phyloP scores from a whole-genome alignment of 2,113 vertebrate genomes.

The Dendrocopos noguchii region DNA sequence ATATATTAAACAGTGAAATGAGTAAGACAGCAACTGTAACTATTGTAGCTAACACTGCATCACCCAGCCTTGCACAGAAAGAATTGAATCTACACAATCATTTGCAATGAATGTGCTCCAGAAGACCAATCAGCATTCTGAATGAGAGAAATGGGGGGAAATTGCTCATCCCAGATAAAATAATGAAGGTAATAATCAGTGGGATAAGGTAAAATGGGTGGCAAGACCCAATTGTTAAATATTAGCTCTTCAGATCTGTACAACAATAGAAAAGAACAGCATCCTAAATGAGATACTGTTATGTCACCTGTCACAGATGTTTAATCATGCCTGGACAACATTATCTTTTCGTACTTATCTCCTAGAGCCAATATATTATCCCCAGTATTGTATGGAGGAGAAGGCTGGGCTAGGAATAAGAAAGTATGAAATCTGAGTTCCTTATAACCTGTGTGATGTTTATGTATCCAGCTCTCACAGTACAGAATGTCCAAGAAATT shows the following conservation, averaged over 20 bases:
- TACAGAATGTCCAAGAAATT: not conserved
- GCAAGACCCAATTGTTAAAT: not conserved
- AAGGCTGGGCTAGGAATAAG: not conserved
- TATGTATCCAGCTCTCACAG: not conserved
- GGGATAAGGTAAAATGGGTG: not conserved
- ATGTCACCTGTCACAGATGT: not conserved
- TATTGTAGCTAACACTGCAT: not conserved
- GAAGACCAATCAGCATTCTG: not conserved
- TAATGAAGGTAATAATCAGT: not conserved
- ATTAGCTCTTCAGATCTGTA: not conserved
- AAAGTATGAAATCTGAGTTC: not conserved
- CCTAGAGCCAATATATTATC: not conserved
- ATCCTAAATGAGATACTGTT: not conserved
- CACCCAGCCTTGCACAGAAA: not conserved
- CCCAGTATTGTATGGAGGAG: not conserved
- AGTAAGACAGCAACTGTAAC: not conserved
- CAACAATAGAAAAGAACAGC: not conserved
- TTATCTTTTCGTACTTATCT: not conserved
- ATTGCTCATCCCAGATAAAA: slow-evolving; percentile 9
- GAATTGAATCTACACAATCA: not conserved
- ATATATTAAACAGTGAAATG: slow-evolving; percentile 16
- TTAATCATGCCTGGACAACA: not conserved
- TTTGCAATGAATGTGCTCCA: not conserved
- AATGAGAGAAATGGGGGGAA: not conserved
- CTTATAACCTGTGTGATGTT: not conserved